Evolutionary conservation across 2,888 invertebrate genomes (phyloP), one percentile per base, ranked within the genome.

Genomic region (Lydus trimaculatus): DNA sequence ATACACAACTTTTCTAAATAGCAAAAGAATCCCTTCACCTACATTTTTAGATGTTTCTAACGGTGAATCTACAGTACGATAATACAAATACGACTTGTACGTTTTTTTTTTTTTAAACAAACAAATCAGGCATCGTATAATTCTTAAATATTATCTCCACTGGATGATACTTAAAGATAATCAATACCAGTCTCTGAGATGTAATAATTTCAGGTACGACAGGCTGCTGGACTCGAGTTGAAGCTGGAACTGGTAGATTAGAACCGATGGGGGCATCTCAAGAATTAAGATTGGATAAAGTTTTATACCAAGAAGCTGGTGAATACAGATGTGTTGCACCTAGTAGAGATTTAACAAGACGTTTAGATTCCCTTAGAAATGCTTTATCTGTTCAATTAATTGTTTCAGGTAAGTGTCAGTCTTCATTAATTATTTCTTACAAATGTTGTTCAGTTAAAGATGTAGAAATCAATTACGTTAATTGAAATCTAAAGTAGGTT

Each of bases 291-390:
- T 84, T 93, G 43, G 91, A 91, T 78, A 90, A 91, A 76, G 91
- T 93, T 67, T 87, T 93, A 69, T 93, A 92, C 82, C 92, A 92
- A 82, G 92, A 93, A 80, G 92, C 91, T 33, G 93, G 93, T 20
- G 91, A 91, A 78, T 93, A 93, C 83, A 88, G 92, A 75, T 93
- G 93, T 84, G 90, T 92, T 58, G 90, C 89, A 9, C 88, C 89
- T 8, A 88, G 87, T 73, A 85, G 87, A 74, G 88, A 88, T 71
- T 85, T 87, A 64, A 86, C 87, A 70, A 86, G 87, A 76, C 86
- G 87, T 78, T 79, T 89, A 64, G 88, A 89, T 76, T 85, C 88
- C 39, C 82, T 89, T 64, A 86, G 87, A 75, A 88, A 81, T 70
- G 82, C 83, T 59, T 73, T 84, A 73, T 79, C 87, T 64, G 86